Conservation (phyloP, 2,888 invertebrate species). For the Laspeyria flexula region DNA sequence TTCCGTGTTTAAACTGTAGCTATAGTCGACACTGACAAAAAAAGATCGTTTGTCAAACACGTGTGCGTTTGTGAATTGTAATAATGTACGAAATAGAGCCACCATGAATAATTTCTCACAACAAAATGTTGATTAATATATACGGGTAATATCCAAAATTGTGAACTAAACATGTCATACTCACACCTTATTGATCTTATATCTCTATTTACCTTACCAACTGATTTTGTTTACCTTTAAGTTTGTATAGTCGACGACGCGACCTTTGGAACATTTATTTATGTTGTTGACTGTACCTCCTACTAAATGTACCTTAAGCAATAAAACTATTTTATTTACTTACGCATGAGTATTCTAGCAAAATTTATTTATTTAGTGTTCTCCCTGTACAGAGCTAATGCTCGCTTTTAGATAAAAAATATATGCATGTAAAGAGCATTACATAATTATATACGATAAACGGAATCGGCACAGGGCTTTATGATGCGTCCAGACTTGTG, state of each 20-base stretch:
- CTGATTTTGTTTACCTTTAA: slow-evolving; percentile 17
- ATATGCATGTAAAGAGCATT: no score
- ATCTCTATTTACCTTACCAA: slow-evolving; percentile 23
- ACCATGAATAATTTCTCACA: slow-evolving; percentile 27
- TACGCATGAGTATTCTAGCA: slow-evolving; percentile 22
- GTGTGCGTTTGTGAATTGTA: neutral
- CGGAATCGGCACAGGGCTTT: no score
- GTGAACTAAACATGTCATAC: slow-evolving; percentile 40
- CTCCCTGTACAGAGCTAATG: neutral
- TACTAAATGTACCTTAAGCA: slow-evolving; percentile 36
- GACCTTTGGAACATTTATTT: slow-evolving; percentile 29
- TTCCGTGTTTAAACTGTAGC: neutral
- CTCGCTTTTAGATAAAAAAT: no score
- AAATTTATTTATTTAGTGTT: slow-evolving; percentile 16
- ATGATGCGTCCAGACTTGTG: no score
- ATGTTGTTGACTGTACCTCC: slow-evolving; percentile 28
- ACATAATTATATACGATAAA: no score
- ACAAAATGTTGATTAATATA: slow-evolving; percentile 32
- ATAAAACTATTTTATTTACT: slow-evolving; percentile 38
- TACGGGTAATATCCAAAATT: slow-evolving; percentile 60
- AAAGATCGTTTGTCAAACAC: no score
- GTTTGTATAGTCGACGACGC: slow-evolving; percentile 24
- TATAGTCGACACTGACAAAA: no score
- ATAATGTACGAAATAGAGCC: slow-evolving; percentile 6
- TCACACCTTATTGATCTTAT: slow-evolving; percentile 29